Percentiles rank a stretch among this genome's conserved stretches.
These are phyloP conservation scores for Astreopora myriophthalma DNA, from an alignment of 64 coral and sea anemone species.

Conservation along the genomic window DNA sequence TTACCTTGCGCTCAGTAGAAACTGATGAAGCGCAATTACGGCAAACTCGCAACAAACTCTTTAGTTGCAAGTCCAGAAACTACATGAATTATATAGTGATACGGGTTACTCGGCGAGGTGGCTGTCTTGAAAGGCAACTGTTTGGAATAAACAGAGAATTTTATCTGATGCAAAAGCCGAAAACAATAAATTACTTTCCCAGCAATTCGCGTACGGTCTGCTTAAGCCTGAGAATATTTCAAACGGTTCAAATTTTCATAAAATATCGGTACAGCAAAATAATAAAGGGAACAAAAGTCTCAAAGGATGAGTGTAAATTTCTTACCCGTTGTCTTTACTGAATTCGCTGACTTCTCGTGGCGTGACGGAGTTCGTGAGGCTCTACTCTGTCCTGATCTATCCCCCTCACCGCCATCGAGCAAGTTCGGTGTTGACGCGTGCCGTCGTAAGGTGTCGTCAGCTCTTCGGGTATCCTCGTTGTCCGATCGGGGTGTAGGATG, in stretches of 20 bases:
- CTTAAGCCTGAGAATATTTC: no score
- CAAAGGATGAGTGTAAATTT: background rate
- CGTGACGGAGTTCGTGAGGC: background rate
- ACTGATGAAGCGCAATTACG: no score
- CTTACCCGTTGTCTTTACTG: background rate
- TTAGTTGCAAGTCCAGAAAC: no score
- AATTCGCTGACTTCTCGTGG: background rate
- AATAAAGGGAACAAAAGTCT: no score
- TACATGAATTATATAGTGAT: no score
- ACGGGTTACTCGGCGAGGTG: no score
- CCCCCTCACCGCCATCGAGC: conserved; percentile 15
- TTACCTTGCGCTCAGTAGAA: no score
- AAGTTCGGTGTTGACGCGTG: conserved; percentile 79
- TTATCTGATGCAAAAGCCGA: background rate
- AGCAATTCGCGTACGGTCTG: background rate
- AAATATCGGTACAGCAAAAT: no score
- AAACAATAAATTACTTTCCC: background rate
- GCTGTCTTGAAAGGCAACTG: no score
- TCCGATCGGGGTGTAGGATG: conserved; percentile 65
- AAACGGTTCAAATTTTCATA: no score
- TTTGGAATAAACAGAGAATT: background rate
- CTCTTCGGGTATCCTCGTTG: conserved; percentile 53
- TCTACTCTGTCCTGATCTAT: conserved; percentile 1
- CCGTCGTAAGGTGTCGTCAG: conserved; percentile 56
- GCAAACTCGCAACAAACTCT: no score